Conservation (phyloP, 1,140 invertebrate genomes). For the Trachymyrmex septentrionalis region DNA sequence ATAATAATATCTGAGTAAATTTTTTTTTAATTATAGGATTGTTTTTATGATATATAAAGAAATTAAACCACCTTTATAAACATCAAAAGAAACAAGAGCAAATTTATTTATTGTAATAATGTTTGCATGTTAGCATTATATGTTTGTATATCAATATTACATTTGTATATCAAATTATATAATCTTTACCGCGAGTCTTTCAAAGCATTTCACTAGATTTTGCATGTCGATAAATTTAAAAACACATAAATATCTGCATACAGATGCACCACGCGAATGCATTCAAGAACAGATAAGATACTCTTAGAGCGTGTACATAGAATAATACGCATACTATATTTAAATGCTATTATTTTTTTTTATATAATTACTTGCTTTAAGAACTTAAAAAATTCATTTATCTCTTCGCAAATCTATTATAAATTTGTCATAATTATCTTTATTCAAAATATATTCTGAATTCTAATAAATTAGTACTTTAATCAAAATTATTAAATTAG, state of each 20-base stretch:
- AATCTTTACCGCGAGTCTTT: background rate
- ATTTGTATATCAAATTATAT: background rate
- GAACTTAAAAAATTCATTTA: no score
- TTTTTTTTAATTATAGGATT: background rate
- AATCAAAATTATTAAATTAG: no score
- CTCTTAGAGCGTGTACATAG: background rate
- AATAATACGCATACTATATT: no score
- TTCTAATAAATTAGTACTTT: no score
- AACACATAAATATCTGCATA: background rate
- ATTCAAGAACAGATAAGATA: conserved; percentile 5
- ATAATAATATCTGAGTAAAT: background rate
- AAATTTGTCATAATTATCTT: no score
- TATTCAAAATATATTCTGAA: no score
- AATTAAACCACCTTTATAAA: background rate
- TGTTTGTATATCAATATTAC: background rate
- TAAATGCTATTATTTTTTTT: no score
- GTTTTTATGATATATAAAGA: no score
- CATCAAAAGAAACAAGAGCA: background rate
- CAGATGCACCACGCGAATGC: background rate
- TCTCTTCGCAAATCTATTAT: no score
- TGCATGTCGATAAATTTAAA: background rate
- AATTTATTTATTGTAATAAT: conserved; percentile 3
- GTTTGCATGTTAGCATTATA: background rate
- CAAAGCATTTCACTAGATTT: background rate
- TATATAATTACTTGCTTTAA: no score